These are phyloP conservation scores for Oncorhynchus nerka DNA, from an alignment of 2,113 vertebrate species.

Conservation along the genomic window DNA sequence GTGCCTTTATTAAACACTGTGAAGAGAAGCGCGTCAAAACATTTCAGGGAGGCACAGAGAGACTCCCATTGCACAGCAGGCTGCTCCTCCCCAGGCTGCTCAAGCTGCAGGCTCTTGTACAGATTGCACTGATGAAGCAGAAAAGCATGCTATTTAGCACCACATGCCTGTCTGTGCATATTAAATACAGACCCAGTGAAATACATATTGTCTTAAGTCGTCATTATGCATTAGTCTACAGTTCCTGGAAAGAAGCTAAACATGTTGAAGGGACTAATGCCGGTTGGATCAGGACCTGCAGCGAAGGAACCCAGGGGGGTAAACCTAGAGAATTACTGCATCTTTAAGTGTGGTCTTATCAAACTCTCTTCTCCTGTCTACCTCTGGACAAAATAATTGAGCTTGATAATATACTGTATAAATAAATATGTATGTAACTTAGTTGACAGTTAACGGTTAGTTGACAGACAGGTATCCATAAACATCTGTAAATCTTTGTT, in stretches of 20 bases:
- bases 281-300: background rate
- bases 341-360: background rate
- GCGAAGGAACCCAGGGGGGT: background rate
- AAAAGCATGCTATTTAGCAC: constrained; percentile 73
- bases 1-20: constrained; percentile 28
- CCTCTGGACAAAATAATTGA: background rate
- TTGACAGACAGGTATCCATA: background rate
- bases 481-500: background rate
- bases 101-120: constrained; percentile 51
- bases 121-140: constrained; percentile 69
- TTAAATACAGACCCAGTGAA: constrained; percentile 58
- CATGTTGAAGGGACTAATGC: background rate
- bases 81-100: constrained; percentile 44
- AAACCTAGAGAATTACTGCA: too few relatives aligned
- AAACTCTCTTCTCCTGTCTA: background rate
- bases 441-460: background rate
- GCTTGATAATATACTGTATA: background rate
- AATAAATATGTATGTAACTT: background rate
- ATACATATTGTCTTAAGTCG: constrained; percentile 23
- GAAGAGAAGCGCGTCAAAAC: constrained; percentile 52
- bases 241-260: background rate
- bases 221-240: constrained; percentile 1
- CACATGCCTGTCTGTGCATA: constrained; percentile 69
- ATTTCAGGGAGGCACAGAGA: constrained; percentile 35
- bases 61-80: constrained; percentile 56